These are phyloP conservation scores for Aurelia sp. DNA, from an alignment of 30 jellyfish, hydroid and myxozoan genomes.

Conservation along the genomic window DNA sequence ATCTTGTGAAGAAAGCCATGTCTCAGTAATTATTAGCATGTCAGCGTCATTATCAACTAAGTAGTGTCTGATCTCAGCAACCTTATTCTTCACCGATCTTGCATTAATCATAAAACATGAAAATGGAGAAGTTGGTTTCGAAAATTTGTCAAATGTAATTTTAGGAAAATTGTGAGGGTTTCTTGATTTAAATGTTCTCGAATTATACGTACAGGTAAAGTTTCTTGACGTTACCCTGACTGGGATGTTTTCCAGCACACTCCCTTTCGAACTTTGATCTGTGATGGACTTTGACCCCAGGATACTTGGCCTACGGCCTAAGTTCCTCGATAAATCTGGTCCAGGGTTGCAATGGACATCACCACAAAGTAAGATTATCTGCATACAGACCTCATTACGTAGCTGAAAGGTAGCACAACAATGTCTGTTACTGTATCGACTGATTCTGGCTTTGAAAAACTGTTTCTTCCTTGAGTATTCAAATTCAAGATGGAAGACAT, in stretches of 20 bases:
- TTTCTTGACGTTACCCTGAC: too few relatives aligned
- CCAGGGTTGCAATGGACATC: slow-evolving; percentile 49
- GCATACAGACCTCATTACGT: slow-evolving; percentile 24
- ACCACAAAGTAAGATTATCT: slow-evolving; percentile 32
- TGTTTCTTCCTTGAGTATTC: too few relatives aligned
- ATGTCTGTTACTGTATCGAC: too few relatives aligned
- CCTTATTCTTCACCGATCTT: slow-evolving; percentile 13
- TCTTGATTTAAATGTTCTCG: too few relatives aligned
- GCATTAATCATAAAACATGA: slow-evolving; percentile 5
- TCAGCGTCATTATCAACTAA: slow-evolving; percentile 18
- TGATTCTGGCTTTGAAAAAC: too few relatives aligned
- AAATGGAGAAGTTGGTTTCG: not conserved
- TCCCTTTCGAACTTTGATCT: too few relatives aligned
- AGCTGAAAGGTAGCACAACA: not conserved
- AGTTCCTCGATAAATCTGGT: slow-evolving; percentile 32
- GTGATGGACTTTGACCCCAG: slow-evolving; percentile 13
- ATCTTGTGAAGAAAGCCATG: slow-evolving; percentile 24
- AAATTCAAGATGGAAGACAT: too few relatives aligned
- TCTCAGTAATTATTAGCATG: slow-evolving; percentile 19
- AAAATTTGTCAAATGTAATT: not conserved
- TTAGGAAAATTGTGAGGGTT: too few relatives aligned
- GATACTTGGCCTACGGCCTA: slow-evolving; percentile 35
- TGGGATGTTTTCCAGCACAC: too few relatives aligned
- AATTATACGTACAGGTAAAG: too few relatives aligned
- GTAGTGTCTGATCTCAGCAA: slow-evolving; percentile 32